Conservation (phyloP, 2,113 vertebrate species). For the Etheostoma spectabile region DNA sequence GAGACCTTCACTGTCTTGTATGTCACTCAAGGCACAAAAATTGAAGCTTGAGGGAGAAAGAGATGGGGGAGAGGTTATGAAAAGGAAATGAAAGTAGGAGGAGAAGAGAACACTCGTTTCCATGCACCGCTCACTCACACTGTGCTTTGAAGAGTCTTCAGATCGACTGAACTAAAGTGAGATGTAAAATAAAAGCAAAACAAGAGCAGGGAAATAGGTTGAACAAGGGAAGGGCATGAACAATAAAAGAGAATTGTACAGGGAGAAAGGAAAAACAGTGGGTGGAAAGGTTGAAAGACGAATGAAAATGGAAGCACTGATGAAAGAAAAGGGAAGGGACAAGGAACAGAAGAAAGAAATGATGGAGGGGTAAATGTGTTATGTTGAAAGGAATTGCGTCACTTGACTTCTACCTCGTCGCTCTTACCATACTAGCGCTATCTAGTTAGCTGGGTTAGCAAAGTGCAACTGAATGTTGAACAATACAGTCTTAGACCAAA, state of each 20-base stretch:
- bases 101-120: neutral
- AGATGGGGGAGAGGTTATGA: slow-evolving; percentile 18
- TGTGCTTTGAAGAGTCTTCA: slow-evolving; percentile 37
- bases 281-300: neutral
- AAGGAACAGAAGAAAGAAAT: neutral
- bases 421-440: too few relatives aligned
- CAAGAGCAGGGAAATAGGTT: slow-evolving; percentile 14
- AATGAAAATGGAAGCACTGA: neutral
- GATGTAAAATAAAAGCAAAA: slow-evolving; percentile 52
- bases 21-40: slow-evolving; percentile 29
- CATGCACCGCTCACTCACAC: slow-evolving; percentile 1
- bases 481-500: too few relatives aligned
- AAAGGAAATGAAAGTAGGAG: slow-evolving; percentile 34
- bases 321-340: neutral
- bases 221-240: slow-evolving; percentile 27
- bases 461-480: too few relatives aligned
- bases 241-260: slow-evolving; percentile 5
- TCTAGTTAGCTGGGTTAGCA: too few relatives aligned
- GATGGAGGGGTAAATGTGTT: too few relatives aligned
- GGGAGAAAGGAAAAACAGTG: neutral
- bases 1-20: slow-evolving; percentile 39
- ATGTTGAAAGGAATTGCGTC: too few relatives aligned
- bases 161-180: slow-evolving; percentile 32
- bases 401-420: too few relatives aligned
- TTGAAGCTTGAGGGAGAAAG: neutral